phyloP scores from a whole-genome alignment of 2,113 vertebrate species.

The Hippocampus mohnikei region DNA sequence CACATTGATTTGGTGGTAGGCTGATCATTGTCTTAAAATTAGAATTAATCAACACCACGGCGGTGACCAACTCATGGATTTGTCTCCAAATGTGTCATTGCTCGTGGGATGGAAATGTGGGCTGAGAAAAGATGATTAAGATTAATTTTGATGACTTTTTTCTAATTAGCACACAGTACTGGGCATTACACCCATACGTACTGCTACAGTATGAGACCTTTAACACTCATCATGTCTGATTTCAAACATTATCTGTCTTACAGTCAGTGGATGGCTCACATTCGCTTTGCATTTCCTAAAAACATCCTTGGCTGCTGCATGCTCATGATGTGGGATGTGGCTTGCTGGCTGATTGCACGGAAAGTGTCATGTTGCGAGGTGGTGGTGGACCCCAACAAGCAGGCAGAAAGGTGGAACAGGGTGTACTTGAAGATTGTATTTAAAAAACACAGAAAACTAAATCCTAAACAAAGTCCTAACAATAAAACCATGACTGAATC shows the following conservation, averaged over 20 bases:
- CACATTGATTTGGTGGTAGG: slow-evolving; percentile 58
- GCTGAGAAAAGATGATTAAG: slow-evolving; percentile 32
- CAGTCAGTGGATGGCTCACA: too few species aligned
- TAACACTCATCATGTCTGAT: slow-evolving; percentile 14
- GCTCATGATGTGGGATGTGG: slow-evolving; percentile 26
- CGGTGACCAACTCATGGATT: slow-evolving; percentile 44
- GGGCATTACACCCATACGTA: slow-evolving; percentile 5
- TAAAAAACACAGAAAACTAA: too few species aligned
- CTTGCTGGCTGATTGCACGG: slow-evolving; percentile 31
- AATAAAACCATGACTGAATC: too few species aligned
- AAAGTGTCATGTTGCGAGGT: too few species aligned
- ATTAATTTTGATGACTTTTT: slow-evolving; percentile 6
- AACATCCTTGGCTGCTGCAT: slow-evolving; percentile 1
- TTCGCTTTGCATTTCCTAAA: too few species aligned
- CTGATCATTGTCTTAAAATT: slow-evolving; percentile 62
- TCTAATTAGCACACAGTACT: background rate
- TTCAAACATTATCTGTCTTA: too few species aligned
- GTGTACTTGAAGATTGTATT: too few species aligned
- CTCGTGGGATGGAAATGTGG: slow-evolving; percentile 11
- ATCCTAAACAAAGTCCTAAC: too few species aligned
- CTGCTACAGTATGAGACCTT: slow-evolving; percentile 9
- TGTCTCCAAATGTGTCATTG: slow-evolving; percentile 9
- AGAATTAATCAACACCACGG: slow-evolving; percentile 62
- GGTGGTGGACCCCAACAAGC: too few species aligned
- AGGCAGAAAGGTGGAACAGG: too few species aligned